Evolutionary conservation across 2,888 invertebrate species (phyloP), one percentile per base, ranked within the genome.

Genomic region (Lagria hirta): DNA sequence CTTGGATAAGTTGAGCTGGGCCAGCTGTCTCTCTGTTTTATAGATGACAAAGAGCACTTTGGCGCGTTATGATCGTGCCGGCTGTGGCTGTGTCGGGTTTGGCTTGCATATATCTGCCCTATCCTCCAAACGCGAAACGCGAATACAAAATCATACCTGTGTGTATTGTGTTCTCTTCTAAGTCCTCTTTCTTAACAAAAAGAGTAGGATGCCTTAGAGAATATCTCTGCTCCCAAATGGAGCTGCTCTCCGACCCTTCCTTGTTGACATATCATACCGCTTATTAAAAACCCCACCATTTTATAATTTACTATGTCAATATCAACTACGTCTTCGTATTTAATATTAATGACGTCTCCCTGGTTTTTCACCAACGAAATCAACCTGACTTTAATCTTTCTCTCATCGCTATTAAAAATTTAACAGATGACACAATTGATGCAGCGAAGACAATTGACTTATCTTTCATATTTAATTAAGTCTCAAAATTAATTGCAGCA

Each of bases 21-120:
- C 61, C 65, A 66, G 65, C 61, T 66, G 66, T 62, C 64, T 64
- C 64, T 57, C 58, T 60, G 62, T 65, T 66, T 66, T 66, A 66
- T 66, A 64, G 64, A 65, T 63, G 65, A 64, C 64, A 65, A 65
- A 64, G 63, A 64, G 64, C 64, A 62, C 60, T 64, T 65, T 57
- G 57, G 56, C 59, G 58, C 54, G 62, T 65, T 65, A 65, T 62
- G 58, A 60, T 61, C 54, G 53, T 54, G 56, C 65, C 62, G 64
- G 61, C 65, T 63, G 66, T 56, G 57, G 52, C 52, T 49, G 49
- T 48, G 5, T 18, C 51, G 48, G 45, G 30, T 44, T 49, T 52
- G 55, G 51, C 55, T 55, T 62, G 57, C 57, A 60, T 59, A 60
- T 54, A 52, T 55, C 55, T 53, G 38, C 51, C 43, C 49, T 34